Conservation (phyloP, 64 coral and sea anemone species). For the Platygyra sinensis region DNA sequence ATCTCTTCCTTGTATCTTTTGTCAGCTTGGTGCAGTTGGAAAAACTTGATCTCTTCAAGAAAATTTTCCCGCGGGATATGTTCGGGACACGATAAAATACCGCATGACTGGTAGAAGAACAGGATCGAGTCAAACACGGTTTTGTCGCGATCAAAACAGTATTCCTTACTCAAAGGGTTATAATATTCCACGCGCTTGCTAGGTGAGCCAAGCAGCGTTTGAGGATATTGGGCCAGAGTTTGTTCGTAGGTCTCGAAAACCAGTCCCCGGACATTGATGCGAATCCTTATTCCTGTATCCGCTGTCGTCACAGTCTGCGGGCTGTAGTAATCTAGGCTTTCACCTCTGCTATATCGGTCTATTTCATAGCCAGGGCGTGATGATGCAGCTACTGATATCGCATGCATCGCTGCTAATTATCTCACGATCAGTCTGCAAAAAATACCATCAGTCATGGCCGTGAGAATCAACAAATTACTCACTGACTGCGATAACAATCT, state of each 20-base stretch:
- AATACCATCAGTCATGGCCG: neutral
- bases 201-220: slow-evolving; percentile 84
- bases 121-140: slow-evolving; percentile 77
- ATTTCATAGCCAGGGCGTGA: slow-evolving; percentile 2
- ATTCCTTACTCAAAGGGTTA: slow-evolving; percentile 70
- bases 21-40: slow-evolving; percentile 56
- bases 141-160: slow-evolving; percentile 88
- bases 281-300: slow-evolving; percentile 45
- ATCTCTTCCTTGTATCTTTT: slow-evolving; percentile 42
- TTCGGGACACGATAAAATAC: slow-evolving; percentile 74
- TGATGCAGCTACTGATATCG: slow-evolving; percentile 1
- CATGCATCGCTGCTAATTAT: slow-evolving; percentile 21
- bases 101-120: slow-evolving; percentile 95
- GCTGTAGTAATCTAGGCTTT: neutral
- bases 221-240: slow-evolving; percentile 81
- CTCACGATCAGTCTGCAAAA: neutral
- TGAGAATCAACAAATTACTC: neutral
- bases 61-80: slow-evolving; percentile 72
- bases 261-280: slow-evolving; percentile 88
- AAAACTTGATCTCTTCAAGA: slow-evolving; percentile 72
- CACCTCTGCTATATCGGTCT: slow-evolving; percentile 1
- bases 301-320: neutral
- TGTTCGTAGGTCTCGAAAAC: slow-evolving; percentile 80
- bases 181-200: slow-evolving; percentile 71
- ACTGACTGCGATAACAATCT: neutral